Conservation (phyloP, 2,113 vertebrate genomes). For the Rutilus rutilus region DNA sequence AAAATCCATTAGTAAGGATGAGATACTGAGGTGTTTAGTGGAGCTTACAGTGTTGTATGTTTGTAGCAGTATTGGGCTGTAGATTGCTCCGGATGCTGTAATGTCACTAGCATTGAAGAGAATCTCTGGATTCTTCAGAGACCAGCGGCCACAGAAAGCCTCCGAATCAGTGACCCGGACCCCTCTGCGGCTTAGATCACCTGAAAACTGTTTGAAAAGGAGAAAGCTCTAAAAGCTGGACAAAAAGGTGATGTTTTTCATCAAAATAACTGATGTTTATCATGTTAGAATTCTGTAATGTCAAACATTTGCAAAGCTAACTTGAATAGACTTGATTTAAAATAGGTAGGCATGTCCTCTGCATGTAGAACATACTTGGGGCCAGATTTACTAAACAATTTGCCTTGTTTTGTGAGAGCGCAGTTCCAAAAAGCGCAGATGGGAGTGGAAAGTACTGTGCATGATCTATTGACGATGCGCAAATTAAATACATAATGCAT, state of each 20-base stretch:
- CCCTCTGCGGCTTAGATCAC: constrained; percentile 57
- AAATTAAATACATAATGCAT: too few species aligned
- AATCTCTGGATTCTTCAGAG: constrained; percentile 76
- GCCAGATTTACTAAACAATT: too few species aligned
- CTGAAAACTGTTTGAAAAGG: constrained; percentile 30
- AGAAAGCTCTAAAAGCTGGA: neutral
- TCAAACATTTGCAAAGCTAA: neutral
- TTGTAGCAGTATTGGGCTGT: constrained; percentile 74
- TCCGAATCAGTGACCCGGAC: constrained; percentile 63
- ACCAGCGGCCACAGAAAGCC: constrained; percentile 82
- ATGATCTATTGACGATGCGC: too few species aligned
- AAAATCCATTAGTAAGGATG: neutral
- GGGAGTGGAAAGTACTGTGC: too few species aligned
- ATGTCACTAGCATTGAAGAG: constrained; percentile 74
- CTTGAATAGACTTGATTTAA: neutral
- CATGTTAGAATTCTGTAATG: neutral
- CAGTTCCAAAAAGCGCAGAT: too few species aligned
- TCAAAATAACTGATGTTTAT: neutral
- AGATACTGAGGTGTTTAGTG: neutral
- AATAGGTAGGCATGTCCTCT: neutral
- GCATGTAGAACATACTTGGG: neutral
- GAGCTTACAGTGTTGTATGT: constrained; percentile 73
- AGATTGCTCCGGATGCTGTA: constrained; percentile 62
- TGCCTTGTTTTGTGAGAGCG: too few species aligned
- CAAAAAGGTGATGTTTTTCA: neutral